Evolutionary conservation across 2,888 invertebrate genomes (phyloP), one percentile per base, ranked within the genome.

Genomic region (Brachypalpus laphriformis): DNA sequence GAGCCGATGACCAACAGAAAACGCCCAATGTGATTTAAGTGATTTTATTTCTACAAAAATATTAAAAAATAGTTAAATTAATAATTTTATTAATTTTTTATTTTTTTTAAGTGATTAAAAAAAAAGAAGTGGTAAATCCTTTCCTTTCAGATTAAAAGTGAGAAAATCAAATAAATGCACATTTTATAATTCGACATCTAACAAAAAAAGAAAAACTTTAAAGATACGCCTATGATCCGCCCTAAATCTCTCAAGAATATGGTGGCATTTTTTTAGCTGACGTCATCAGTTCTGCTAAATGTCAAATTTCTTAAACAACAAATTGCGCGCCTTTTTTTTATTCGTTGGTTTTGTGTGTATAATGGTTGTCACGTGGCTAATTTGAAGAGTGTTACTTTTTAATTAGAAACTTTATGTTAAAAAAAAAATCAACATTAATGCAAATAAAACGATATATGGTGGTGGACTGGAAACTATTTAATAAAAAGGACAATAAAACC

Each of bases 1-100:
- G 95, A 94, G 95, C 96, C 95, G 94, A 94, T 93, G 91, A 88
- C 91, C 93, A 92, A 90, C 91, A 81, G 51, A 22, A 11, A 11
- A 5, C 1, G 3, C 5, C 5, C 25, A 5, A 40, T 57, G 57
- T 28, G 49, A 37, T 68, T 34, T 16, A 22, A 59, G 49, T 66
- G 49, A 66, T 25, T 49, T 49, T 22, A n/a, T n/a, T n/a, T n/a
- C n/a, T n/a, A n/a, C n/a, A n/a, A n/a, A n/a, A n/a, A n/a, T n/a
- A n/a, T n/a, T n/a, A n/a, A n/a, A n/a, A n/a, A n/a, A n/a, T n/a
- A n/a, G n/a, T n/a, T n/a, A n/a, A n/a, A n/a, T n/a, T n/a, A n/a
- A n/a, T n/a, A n/a, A n/a, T n/a, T n/a, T n/a, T n/a, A n/a, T n/a
- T n/a, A n/a, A n/a, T n/a, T n/a, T n/a, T n/a, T n/a, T n/a, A n/a